Percentiles rank a stretch among this genome's conserved stretches.
phyloP scores from a whole-genome alignment of 2,113 vertebrate genomes.

The Stictonetta naevosa region DNA sequence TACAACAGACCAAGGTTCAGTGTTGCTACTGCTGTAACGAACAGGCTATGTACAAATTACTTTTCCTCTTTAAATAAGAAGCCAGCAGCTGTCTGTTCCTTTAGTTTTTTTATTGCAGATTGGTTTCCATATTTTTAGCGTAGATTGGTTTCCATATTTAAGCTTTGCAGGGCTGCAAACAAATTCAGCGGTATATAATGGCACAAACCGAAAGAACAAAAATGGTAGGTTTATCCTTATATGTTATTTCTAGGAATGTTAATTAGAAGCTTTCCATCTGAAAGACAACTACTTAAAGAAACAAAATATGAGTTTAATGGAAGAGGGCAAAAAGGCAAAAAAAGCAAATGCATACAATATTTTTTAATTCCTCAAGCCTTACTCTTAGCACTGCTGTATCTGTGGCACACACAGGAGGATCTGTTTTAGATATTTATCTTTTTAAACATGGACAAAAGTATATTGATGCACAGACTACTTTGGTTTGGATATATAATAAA shows the following conservation, averaged over 20 bases:
- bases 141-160: background rate
- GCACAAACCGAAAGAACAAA: background rate
- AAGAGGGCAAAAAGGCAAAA: background rate
- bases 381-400: background rate
- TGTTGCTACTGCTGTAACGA: background rate
- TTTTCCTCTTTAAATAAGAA: slow-evolving; percentile 42
- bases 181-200: slow-evolving; percentile 31
- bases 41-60: background rate
- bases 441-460: background rate
- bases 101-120: slow-evolving; percentile 11
- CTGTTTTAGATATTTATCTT: background rate
- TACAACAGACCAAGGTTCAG: background rate
- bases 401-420: background rate
- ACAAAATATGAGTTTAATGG: background rate
- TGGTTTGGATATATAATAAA: background rate
- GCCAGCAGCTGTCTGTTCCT: slow-evolving; percentile 28
- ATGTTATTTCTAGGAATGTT: background rate
- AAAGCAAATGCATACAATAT: background rate
- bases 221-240: background rate
- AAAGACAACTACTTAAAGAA: background rate
- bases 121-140: background rate
- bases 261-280: background rate
- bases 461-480: background rate
- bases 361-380: background rate
- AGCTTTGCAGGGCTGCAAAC: slow-evolving; percentile 12